Evolutionary conservation across 1,140 invertebrate genomes (phyloP), one percentile per base, ranked within the genome.

Genomic region (Drosophila biarmipes): DNA sequence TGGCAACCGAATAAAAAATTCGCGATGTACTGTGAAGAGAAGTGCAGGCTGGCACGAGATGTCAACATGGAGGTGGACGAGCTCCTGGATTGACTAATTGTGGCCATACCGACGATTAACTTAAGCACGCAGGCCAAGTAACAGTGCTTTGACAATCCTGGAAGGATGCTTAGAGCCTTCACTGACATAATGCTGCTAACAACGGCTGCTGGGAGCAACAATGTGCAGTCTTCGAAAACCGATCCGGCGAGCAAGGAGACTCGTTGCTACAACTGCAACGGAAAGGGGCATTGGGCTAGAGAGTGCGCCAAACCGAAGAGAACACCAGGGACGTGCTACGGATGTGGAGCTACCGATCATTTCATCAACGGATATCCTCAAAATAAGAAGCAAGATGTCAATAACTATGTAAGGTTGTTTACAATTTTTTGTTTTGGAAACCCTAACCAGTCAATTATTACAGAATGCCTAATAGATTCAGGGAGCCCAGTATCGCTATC

Each of bases 111-210:
- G 6, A 29, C 6, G 10, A 1, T 29, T 35, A 35, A 35, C 11
- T 11, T 35, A 12, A n/a, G 48, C 4, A 31, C 10, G 17, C 48
- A 49, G 27, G 21, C 45, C 14, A 29, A 29, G 46, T 8, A 29
- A n/a, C 46, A 48, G 21, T 48, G 24, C 15, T 48, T 48, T 6
- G 46, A 48, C 5, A 51, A 51, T 3, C 15, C 10, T 12, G 15
- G 6, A 34, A 17, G 15, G 27, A 49, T 49, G 46, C 27, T 49
- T 6, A 49, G 14, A 49, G 46, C 46, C 7, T 49, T 49, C 31
- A 15, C 46, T 10, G n/a, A 29, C 24, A 49, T 49, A 11, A 15
- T 49, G 24, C 24, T 49, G n/a, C 24, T 21, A 7, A 21, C 24
- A 27, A 48, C 21, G 45, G 45, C 14, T 27, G 14, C 14, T 17